Evolutionary conservation across 2,888 invertebrate species (phyloP).

Genomic region (Diaphora mendica): DNA sequence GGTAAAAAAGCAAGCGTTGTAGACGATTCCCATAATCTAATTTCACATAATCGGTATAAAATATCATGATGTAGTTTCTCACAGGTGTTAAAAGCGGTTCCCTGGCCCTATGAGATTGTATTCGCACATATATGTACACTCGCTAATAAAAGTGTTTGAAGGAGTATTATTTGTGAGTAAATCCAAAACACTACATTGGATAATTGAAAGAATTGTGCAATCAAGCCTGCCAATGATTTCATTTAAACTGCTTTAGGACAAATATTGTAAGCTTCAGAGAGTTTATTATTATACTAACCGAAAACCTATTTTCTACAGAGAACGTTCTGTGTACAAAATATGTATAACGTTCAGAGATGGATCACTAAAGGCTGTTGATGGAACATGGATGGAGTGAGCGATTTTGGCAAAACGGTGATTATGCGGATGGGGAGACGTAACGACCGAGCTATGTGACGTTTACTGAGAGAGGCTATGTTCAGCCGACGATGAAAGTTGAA

Average conservation of each 20-base stretch:
- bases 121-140: conserved; percentile 27
- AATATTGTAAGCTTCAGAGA: not conserved
- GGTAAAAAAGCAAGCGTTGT: not conserved
- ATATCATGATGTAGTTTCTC: conserved; percentile 29
- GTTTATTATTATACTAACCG: not conserved
- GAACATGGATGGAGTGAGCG: too few relatives aligned
- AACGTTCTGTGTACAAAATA: too few relatives aligned
- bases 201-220: not conserved
- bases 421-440: not conserved
- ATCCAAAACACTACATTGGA: not conserved
- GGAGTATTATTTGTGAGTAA: conserved; percentile 1
- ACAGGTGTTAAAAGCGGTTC: conserved; percentile 35
- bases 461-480: not conserved
- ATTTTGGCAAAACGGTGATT: not conserved
- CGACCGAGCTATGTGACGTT: not conserved
- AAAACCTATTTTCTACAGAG: too few relatives aligned
- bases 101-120: conserved; percentile 40
- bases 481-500: not conserved
- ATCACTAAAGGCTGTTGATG: too few relatives aligned
- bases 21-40: not conserved
- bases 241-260: not conserved
- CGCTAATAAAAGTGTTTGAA: conserved; percentile 7
- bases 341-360: too few relatives aligned
- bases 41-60: conserved; percentile 11
- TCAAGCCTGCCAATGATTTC: not conserved